Evolutionary conservation across 2,797 vertebrate species (phyloP).

Genomic region (Characodon lateralis): DNA sequence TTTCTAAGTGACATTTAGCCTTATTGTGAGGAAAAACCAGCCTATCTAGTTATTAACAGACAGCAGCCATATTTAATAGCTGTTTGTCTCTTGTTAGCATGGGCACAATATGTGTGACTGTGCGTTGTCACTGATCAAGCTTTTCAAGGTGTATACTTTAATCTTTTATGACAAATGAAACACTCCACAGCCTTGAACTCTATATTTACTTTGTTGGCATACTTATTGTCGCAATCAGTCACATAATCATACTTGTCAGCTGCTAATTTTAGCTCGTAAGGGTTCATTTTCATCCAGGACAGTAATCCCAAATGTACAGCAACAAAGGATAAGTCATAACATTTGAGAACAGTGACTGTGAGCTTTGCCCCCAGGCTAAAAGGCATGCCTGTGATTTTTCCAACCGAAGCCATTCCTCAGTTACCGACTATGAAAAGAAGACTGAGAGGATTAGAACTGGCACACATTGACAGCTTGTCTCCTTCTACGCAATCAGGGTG

Average conservation of each 20-base stretch:
- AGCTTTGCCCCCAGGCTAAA: slow-evolving; percentile 58
- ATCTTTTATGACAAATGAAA: slow-evolving; percentile 3
- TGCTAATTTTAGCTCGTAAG: slow-evolving; percentile 9
- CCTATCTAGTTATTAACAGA: slow-evolving; percentile 53
- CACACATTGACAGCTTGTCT: slow-evolving; percentile 36
- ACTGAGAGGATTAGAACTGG: slow-evolving; percentile 57
- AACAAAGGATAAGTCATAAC: slow-evolving; percentile 44
- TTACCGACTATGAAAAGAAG: slow-evolving; percentile 51
- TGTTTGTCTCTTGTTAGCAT: not conserved
- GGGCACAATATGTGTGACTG: not conserved
- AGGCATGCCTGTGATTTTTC: slow-evolving; percentile 61
- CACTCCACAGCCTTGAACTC: not conserved
- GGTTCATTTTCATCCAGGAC: slow-evolving; percentile 13
- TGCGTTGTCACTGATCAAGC: slow-evolving; percentile 28
- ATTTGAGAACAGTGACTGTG: slow-evolving; percentile 48
- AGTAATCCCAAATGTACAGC: slow-evolving; percentile 33
- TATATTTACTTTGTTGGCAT: not conserved
- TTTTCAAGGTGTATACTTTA: slow-evolving; percentile 17
- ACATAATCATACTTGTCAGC: not conserved
- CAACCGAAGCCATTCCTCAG: slow-evolving; percentile 33
- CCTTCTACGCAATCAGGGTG: slow-evolving; percentile 36
- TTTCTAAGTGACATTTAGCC: slow-evolving; percentile 28
- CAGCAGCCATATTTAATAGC: not conserved
- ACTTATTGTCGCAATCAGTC: not conserved
- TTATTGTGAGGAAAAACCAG: slow-evolving; percentile 56